Base-by-base conservation (phyloP, 2,888 invertebrate genomes). In the Scelioninae gen. 1 region DNA sequence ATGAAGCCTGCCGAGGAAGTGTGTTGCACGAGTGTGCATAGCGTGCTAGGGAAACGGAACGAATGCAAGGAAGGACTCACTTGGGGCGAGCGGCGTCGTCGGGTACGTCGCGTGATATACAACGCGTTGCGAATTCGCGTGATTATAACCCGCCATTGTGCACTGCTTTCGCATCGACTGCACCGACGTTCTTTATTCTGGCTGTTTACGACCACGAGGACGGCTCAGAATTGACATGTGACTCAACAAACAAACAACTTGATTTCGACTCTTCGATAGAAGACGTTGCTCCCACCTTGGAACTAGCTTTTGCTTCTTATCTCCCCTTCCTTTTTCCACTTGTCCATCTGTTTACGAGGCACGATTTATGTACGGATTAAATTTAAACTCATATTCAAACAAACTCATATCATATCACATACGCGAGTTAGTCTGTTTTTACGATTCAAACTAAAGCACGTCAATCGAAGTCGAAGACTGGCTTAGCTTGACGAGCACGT, bases 91-190 rank as follows among this genome's bases (percentile, higher is more conserved):
- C 81, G 92, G 92, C 65, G 72, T 72, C 89, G 91, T 92, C 88
- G 92, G 92, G 88, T 92, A 92, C 86, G 92, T 91, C 88, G 92
- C 91, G 88, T 92, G 92, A 89, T 92, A 92, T 85, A 92, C 91
- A 87, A 92, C 92, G 87, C 92, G 90, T 88, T 92, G 92, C 83
- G 90, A 88, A 87, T 90, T 91, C 88, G 91, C 89, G 89, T 91
- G 91, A 91, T 90, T 91, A 89, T 91, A 92, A 84, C 91, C 91
- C 86, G 92, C 91, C 92, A 92, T 92, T 82, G 86, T 86, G 85
- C 86, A 82, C 65, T 60, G 40, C 66, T 58, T 47, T 13, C 40
- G n/a, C n/a, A n/a, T n/a, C n/a, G n/a, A n/a, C n/a, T n/a, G n/a
- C n/a, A n/a, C n/a, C n/a, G n/a, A n/a, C n/a, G n/a, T n/a, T n/a